Evolutionary conservation across 2,888 invertebrate species (phyloP), one percentile per base, ranked within the genome.

Genomic region (Antitype chi): DNA sequence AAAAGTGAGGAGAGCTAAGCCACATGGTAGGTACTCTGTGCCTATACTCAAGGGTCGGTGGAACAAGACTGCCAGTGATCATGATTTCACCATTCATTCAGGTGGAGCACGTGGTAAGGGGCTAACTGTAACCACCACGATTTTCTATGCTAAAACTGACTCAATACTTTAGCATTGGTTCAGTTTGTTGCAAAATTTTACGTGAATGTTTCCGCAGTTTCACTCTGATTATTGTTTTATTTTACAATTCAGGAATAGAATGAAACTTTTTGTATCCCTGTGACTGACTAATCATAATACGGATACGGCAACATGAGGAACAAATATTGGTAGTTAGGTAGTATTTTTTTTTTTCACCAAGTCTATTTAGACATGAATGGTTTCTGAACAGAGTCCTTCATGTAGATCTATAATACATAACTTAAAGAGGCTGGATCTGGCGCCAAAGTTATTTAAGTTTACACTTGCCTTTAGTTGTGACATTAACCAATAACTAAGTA

Each of bases 81-180:
- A 28, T 28, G 11, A 17, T 23, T 5, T 47, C 52, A 15, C 8
- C 52, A 49, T 23, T 15, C 38, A 38, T 38, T 38, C 5, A 73
- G 28, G 38, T 49, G 20, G 20, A 43, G 8, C 9, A 8, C 32
- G 5, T 23, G 23, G 6, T 5, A 17, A 25, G 4, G 11, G 20
- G 13, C 53, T 64, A 28, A 38, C 20, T n/a, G 25, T 53, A 15
- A 47, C 43, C 28, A 52, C 7, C 23, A 15, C n/a, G 32, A 55
- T 38, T 28, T n/a, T 20, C 55, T 80, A 25, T 23, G 13, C 60
- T 28, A 71, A 38, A 8, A 13, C 63, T 52, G 63, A 57, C 55
- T 52, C 49, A 78, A 66, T 20, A 1, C 13, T 25, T 49, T 25
- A 32, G 43, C 25, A 47, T 74, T 81, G 55, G 15, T 49, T 55